Conservation (phyloP, 2,888 invertebrate genomes). For the Allacma fusca region DNA sequence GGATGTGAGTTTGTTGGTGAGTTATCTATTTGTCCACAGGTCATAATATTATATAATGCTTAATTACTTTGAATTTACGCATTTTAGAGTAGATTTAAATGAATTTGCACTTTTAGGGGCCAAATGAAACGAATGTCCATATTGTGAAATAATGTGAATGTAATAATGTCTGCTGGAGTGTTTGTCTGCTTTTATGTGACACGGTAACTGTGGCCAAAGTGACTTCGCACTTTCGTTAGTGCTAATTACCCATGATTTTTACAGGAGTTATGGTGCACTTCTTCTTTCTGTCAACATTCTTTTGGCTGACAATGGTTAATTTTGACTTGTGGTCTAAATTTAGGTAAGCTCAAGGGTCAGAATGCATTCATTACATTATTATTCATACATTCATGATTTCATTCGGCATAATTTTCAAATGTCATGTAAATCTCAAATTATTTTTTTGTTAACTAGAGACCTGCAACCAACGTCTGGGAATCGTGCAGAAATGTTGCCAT, state of each 20-base stretch:
- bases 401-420: neutral
- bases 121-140: no score
- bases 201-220: no score
- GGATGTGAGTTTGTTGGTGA: neutral
- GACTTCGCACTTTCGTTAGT: no score
- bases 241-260: neutral
- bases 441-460: neutral
- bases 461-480: neutral
- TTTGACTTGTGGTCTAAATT: constrained; percentile 54
- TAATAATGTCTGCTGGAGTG: no score
- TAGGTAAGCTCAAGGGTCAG: constrained; percentile 25
- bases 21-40: neutral
- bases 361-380: neutral
- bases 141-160: no score
- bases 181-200: no score
- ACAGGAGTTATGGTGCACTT: constrained; percentile 51
- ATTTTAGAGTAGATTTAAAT: no score
- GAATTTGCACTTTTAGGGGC: no score
- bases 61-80: neutral
- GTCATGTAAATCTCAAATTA: neutral
- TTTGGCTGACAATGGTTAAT: constrained; percentile 53
- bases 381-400: no score
- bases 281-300: constrained; percentile 51
- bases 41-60: neutral
- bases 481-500: neutral